Evolutionary conservation across 35 echinoderm and acorn worm species (phyloP).

Genomic region (Strongylocentrotus purpuratus): DNA sequence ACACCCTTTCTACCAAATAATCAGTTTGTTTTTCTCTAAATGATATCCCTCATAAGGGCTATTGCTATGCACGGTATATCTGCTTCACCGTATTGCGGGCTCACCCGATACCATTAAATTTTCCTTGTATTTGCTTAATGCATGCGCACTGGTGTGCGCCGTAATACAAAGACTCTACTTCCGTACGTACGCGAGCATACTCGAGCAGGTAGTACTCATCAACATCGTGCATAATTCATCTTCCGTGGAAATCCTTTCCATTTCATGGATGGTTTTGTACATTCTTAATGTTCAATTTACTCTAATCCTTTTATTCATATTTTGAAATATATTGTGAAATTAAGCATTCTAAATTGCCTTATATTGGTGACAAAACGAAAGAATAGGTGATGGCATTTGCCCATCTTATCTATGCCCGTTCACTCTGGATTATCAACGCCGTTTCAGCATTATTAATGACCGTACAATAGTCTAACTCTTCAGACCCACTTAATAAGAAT

Average conservation of each 20-base stretch:
- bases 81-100: not conserved
- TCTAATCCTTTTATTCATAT: not conserved
- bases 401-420: not conserved
- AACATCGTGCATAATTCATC: not conserved
- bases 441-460: not conserved
- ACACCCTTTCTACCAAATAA: not conserved
- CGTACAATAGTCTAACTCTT: not conserved
- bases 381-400: not conserved
- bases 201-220: not conserved
- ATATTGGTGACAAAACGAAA: not conserved
- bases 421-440: not conserved
- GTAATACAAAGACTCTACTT: not conserved
- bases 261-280: not conserved
- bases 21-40: not conserved
- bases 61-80: not conserved
- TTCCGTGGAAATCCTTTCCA: not conserved
- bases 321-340: not conserved
- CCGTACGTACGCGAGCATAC: not conserved
- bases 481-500: not conserved
- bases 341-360: not conserved
- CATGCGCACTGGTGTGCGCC: not conserved
- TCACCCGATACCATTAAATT: not conserved
- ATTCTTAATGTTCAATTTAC: not conserved
- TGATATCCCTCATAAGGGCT: not conserved
- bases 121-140: not conserved